Evolutionary conservation across 2,113 vertebrate species (phyloP), one percentile per base, ranked within the genome.

Genomic region (Alexandromys fortis): DNA sequence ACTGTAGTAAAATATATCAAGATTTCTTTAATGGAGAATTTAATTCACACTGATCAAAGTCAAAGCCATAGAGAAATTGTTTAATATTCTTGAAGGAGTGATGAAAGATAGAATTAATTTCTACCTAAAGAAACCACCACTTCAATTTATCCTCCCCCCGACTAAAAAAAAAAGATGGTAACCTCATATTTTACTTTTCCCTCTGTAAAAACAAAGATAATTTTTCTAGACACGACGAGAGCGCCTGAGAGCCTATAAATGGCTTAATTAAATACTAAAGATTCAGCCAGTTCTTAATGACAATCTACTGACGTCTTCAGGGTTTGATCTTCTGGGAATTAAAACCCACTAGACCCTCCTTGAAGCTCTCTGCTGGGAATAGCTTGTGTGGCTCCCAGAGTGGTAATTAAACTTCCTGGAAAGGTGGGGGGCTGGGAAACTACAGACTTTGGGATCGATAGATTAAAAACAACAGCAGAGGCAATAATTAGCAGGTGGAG

Each of bases 271-370:
- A 45, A 92, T 49, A 87, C 65, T 68, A 85, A 96, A 92, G 92
- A 77, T 94, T 85, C 96, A 97, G 52, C 63, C 47, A 83, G 22
- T 90, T 96, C 90, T 95, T 93, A 93, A 92, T 89, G 94, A 95
- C 90, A 92, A 93, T 89, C 88, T 94, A 92, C 70, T 95, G 77
- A 96, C 85, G 22, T 96, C 90, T 95, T 95, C 72, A 90, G 91
- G 89, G 93, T 77, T 97, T 97, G 79, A 92, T 90, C 90, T 95
- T 86, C 89, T 96, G 90, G 89, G 95, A 97, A 91, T 95, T 94
- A 93, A 78, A 95, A 94, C 81, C 55, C 88, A 61, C 75, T 90
- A 63, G 61, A 67, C 52, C 86, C 94, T 93, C 70, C 82, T 90
- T 88, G 73, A 96, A 96, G 91, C 30, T 72, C 70, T 94, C 73